Percentiles rank a stretch among this genome's conserved stretches.
Evolutionary conservation across 2,797 vertebrate species (phyloP).

Genomic region (Hypotaenidia philippensis): DNA sequence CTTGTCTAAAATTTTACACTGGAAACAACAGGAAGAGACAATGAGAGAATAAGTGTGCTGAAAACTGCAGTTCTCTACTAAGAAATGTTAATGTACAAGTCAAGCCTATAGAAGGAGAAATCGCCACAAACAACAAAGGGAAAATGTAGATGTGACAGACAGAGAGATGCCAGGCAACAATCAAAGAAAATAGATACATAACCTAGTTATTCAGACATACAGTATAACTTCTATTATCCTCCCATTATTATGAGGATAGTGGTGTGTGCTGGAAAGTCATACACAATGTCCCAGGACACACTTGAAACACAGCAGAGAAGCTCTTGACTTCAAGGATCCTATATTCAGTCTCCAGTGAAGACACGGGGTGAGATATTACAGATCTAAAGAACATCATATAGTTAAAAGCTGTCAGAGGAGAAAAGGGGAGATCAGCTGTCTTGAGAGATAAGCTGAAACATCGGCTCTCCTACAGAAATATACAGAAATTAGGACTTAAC

Average conservation of each 20-base stretch:
- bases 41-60: not conserved
- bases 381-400: slow-evolving; percentile 67
- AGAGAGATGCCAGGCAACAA: slow-evolving; percentile 46
- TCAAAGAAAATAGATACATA: slow-evolving; percentile 59
- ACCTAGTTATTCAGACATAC: slow-evolving; percentile 59
- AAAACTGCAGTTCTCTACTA: slow-evolving; percentile 9
- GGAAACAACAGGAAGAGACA: slow-evolving; percentile 42
- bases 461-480: slow-evolving; percentile 2
- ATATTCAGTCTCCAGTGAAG: slow-evolving; percentile 66
- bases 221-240: slow-evolving; percentile 53
- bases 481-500: slow-evolving; percentile 46
- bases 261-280: slow-evolving; percentile 48
- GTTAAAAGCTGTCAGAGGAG: slow-evolving; percentile 72
- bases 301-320: slow-evolving; percentile 68
- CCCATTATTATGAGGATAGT: slow-evolving; percentile 61
- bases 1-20: slow-evolving; percentile 29
- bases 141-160: slow-evolving; percentile 56
- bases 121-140: slow-evolving; percentile 49
- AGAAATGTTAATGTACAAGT: slow-evolving; percentile 39
- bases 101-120: slow-evolving; percentile 39
- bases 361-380: slow-evolving; percentile 58
- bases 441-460: slow-evolving; percentile 56
- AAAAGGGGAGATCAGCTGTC: slow-evolving; percentile 61
- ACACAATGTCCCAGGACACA: slow-evolving; percentile 67
- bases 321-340: slow-evolving; percentile 69